These are phyloP conservation scores for Physeter macrocephalus DNA, from an alignment of 2,113 vertebrate genomes.

Conservation along the genomic window DNA sequence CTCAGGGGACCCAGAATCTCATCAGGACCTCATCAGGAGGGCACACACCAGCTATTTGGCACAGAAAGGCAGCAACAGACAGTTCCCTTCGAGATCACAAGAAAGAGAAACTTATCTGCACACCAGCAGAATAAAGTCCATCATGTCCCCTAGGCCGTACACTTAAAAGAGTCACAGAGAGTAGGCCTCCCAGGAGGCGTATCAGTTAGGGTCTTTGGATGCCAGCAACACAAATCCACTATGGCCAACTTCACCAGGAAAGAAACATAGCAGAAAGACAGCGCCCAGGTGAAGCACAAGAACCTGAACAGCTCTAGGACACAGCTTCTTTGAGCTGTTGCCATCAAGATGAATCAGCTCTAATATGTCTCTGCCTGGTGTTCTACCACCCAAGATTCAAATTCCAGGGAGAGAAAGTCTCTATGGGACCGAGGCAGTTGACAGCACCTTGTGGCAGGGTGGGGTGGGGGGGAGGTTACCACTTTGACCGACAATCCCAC, in stretches of 20 bases:
- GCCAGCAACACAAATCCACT: neutral
- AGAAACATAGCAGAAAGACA: neutral
- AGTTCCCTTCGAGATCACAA: neutral
- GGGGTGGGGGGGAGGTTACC: neutral
- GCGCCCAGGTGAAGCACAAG: fast-evolving
- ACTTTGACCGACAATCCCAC: neutral
- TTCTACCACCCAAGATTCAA: neutral
- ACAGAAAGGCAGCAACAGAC: neutral
- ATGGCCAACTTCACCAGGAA: too few species aligned
- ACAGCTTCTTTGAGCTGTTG: neutral
- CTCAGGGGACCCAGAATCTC: neutral
- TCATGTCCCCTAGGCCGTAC: neutral
- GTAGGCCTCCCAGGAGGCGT: too few species aligned
- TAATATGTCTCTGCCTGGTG: neutral
- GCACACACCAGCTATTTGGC: neutral
- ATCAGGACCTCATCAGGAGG: neutral
- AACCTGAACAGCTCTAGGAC: neutral
- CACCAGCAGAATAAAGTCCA: neutral
- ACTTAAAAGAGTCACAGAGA: neutral
- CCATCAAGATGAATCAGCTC: neutral
- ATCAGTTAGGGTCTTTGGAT: neutral
- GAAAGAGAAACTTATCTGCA: neutral
- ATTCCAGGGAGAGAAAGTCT: neutral
- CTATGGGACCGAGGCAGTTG: neutral
- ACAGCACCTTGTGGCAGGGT: neutral